Base-by-base conservation (phyloP, 2,888 invertebrate genomes). In the Diabrotica balteata region DNA sequence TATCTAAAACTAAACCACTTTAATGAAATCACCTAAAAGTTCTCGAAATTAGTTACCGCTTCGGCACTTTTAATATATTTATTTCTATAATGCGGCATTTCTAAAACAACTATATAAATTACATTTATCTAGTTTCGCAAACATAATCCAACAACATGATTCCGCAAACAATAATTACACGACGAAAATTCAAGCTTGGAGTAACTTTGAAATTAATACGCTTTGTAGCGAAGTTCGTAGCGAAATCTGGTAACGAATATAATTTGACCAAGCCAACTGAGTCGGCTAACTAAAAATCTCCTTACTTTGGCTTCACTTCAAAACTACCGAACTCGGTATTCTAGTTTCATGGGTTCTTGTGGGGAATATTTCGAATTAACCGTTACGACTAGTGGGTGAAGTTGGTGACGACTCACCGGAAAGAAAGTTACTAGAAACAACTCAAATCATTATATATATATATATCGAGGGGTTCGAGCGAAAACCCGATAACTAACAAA, bases 181-280 rank as follows among this genome's bases (percentile, higher is more conserved):
- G 59, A 60, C 44, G 46, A 17, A 66, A 61, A 60, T 57, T 53
- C 54, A 59, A 60, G 55, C 52, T 58, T 47, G 66, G 57, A 60
- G 49, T 47, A 69, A 69, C 57, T 69, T 66, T 51, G 51, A 60
- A 61, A 69, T 66, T 69, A 63, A 63, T 63, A 61, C 58, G 68
- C 69, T 66, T 69, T 69, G 66, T 63, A 63, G 46, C 11, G 45
- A 60, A 66, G 59, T 63, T 63, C 22, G 32, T 32, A 32, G 32
- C 63, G 8, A 66, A 66, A 66, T 66, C 63, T 66, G 66, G 63
- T 60, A 61, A 66, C 63, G 63, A 69, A 66, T 52, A 60, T 57
- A 46, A 59, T 59, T 51, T 61, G 59, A 64, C 61, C 68, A 58
- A 60, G 46, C 55, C 61, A 60, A 69, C 69, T 63, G 46, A 58